phyloP scores from a whole-genome alignment of 1,140 invertebrate species.

The Zaprionus tsacasi region DNA sequence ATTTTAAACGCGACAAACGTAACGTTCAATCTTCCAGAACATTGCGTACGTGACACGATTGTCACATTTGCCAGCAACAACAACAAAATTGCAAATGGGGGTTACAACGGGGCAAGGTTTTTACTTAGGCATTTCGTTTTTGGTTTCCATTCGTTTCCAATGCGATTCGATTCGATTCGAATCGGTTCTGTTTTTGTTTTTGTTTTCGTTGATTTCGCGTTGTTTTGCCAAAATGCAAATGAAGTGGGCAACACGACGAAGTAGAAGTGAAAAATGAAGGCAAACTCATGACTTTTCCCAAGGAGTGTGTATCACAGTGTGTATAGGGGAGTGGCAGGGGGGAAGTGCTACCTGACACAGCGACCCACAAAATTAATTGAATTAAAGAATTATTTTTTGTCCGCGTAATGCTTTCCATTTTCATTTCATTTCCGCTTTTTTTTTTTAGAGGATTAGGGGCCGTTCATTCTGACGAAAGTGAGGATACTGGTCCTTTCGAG shows the following conservation, averaged over 20 bases:
- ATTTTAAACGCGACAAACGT: constrained; percentile 84
- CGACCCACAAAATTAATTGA: constrained; percentile 75
- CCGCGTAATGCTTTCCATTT: neutral
- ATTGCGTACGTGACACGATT: constrained; percentile 82
- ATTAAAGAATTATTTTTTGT: constrained; percentile 66
- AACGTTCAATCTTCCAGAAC: constrained; percentile 84
- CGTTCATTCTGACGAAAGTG: no score
- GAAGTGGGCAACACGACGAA: constrained; percentile 47
- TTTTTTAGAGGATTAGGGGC: no score
- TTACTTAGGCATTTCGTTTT: constrained; percentile 45
- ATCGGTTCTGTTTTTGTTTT: no score
- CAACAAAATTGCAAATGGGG: constrained; percentile 33
- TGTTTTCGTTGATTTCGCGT: constrained; percentile 33
- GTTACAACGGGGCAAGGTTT: constrained; percentile 50
- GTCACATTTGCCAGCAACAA: constrained; percentile 68
- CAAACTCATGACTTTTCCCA: constrained; percentile 60
- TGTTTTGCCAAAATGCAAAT: constrained; percentile 72
- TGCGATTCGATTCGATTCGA: neutral
- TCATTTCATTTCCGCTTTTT: constrained; percentile 42
- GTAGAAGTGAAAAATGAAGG: constrained; percentile 72
- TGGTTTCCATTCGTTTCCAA: neutral
- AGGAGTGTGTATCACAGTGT: constrained; percentile 4
- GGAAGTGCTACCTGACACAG: constrained; percentile 49
- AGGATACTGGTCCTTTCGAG: no score
- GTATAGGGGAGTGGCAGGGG: neutral